A percentile compares a stretch with the other conserved stretches of the same genome.
These are phyloP conservation scores for Neosalanx taihuensis DNA, from an alignment of 2,797 vertebrate genomes.

Conservation along the genomic window DNA sequence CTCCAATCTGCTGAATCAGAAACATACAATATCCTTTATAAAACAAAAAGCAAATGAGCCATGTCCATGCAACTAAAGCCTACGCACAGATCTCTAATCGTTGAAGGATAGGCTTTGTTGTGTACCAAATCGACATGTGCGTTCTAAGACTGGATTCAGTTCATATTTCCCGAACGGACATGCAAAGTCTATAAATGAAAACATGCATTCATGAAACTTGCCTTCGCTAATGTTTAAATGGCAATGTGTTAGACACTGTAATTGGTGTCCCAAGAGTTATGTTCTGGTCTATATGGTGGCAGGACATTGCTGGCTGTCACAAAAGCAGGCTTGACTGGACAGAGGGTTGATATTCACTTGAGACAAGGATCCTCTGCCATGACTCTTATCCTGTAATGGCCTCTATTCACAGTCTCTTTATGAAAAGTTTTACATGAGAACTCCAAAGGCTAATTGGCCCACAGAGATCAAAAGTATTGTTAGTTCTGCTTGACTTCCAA, in stretches of 20 bases:
- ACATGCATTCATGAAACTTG: conserved; percentile 19
- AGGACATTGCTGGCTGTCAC: conserved; percentile 69
- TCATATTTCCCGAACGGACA: too few relatives aligned
- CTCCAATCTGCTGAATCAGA: neutral
- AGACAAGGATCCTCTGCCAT: conserved; percentile 62
- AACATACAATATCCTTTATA: neutral
- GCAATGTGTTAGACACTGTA: conserved; percentile 61
- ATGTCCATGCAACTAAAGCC: neutral
- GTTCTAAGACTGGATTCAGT: too few relatives aligned
- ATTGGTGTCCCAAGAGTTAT: conserved; percentile 61
- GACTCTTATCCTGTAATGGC: conserved; percentile 65
- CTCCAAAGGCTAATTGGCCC: conserved; percentile 79
- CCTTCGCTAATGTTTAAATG: conserved; percentile 50
- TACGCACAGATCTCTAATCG: neutral
- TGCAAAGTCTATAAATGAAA: too few relatives aligned
- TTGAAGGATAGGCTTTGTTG: too few relatives aligned
- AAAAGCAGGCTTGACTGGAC: conserved; percentile 69
- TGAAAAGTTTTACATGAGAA: conserved; percentile 76
- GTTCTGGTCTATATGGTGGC: conserved; percentile 44
- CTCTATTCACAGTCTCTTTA: conserved; percentile 69
- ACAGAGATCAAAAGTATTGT: conserved; percentile 75
- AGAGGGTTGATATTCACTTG: conserved; percentile 64
- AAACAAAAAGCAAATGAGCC: neutral
- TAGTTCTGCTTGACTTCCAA: conserved; percentile 75
- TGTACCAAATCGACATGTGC: too few relatives aligned